Percentiles rank a stretch among this genome's conserved stretches.
phyloP scores from a whole-genome alignment of 1,140 invertebrate species.

The Trichomalopsis sarcophagae region DNA sequence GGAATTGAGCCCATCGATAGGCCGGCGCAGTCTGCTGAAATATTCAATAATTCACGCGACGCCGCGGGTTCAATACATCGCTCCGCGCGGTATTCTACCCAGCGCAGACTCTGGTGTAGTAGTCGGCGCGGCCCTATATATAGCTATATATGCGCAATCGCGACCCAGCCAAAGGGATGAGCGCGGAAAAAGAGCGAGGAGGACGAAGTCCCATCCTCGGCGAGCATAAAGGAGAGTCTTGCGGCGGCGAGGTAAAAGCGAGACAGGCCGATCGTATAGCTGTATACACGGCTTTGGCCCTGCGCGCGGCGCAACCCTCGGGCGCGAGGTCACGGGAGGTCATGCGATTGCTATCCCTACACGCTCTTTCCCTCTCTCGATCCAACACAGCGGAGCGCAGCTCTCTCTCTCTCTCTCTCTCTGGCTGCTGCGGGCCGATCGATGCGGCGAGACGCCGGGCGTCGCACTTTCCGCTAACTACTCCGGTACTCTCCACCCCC shows the following conservation, averaged over 20 bases:
- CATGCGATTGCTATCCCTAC: conserved; percentile 68
- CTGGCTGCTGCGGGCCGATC: conserved; percentile 62
- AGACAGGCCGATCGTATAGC: background rate
- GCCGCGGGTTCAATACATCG: too few relatives aligned
- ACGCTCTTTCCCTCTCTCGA: conserved; percentile 10
- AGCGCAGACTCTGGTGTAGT: too few relatives aligned
- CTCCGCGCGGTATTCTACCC: too few relatives aligned
- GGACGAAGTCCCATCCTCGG: background rate
- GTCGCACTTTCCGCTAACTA: conserved; percentile 70
- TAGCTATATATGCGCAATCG: background rate
- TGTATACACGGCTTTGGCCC: conserved; percentile 56
- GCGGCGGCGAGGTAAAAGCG: too few relatives aligned
- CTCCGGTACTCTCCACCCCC: conserved; percentile 48
- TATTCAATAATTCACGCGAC: conserved; percentile 18
- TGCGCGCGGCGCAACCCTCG: conserved; percentile 64
- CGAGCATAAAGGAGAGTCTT: background rate
- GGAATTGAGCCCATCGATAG: background rate
- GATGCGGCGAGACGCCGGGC: conserved; percentile 75
- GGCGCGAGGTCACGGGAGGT: conserved; percentile 73
- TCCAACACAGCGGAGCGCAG: conserved; percentile 44
- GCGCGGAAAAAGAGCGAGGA: background rate
- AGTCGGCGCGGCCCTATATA: conserved; percentile 44
- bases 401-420: conserved; percentile 1
- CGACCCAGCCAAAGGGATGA: background rate
- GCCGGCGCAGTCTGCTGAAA: background rate